phyloP scores from a whole-genome alignment of 2,888 invertebrate species.

The Merodon equestris region DNA sequence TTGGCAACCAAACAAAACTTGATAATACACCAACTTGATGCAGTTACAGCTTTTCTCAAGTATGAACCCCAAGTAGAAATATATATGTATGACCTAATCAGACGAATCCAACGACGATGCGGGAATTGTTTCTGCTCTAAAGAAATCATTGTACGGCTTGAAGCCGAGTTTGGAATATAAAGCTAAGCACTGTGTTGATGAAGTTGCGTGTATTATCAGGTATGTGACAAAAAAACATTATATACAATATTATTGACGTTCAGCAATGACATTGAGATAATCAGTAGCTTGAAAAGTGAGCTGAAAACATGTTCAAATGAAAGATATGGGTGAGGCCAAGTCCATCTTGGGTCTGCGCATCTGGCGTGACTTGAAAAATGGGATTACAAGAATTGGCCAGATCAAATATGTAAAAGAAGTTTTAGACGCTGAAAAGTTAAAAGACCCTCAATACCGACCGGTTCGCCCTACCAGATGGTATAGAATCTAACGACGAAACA shows the following conservation, averaged over 20 bases:
- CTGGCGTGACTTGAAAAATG: neutral
- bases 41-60: neutral
- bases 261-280: neutral
- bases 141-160: conserved; percentile 2
- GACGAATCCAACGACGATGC: no score
- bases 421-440: no score
- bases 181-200: no score
- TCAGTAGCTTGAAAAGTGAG: conserved; percentile 1
- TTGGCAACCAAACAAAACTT: conserved; percentile 2
- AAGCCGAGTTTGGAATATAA: conserved; percentile 1
- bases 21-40: no score
- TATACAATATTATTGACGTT: neutral
- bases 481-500: no score
- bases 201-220: neutral
- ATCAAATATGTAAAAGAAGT: conserved; percentile 2
- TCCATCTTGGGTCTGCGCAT: conserved; percentile 6
- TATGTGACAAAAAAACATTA: neutral
- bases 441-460: no score
- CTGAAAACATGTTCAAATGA: neutral
- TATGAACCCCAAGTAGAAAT: neutral
- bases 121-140: neutral
- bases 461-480: no score
- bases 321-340: conserved; percentile 14
- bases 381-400: neutral
- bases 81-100: neutral